Evolutionary conservation across 2,797 vertebrate species (phyloP).

Genomic region (Rhynchotus rufescens): DNA sequence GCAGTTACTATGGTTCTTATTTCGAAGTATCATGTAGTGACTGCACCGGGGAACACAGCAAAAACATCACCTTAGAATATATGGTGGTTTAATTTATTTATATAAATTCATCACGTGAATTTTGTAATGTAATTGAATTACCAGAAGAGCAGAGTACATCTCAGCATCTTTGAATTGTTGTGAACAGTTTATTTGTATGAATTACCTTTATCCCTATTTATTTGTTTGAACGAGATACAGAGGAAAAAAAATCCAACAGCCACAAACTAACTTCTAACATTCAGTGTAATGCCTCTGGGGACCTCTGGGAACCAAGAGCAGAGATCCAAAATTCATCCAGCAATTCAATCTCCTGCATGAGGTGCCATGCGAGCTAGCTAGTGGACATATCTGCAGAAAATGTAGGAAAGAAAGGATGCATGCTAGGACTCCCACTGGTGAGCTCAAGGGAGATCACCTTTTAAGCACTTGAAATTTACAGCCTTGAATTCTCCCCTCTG

Average conservation of each 20-base stretch:
- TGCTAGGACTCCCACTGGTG: neutral
- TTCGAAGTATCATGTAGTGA: neutral
- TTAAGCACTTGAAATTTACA: neutral
- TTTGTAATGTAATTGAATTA: neutral
- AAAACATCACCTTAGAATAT: neutral
- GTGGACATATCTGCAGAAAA: rapidly evolving
- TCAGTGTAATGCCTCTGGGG: neutral
- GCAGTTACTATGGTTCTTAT: neutral
- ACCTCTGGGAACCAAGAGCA: neutral
- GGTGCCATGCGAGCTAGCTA: neutral
- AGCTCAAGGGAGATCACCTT: neutral
- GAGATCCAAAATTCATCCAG: neutral
- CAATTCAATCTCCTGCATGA: neutral
- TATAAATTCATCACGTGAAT: neutral
- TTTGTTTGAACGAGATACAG: neutral
- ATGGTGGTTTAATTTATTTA: neutral
- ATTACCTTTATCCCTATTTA: neutral
- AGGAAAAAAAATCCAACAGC: neutral
- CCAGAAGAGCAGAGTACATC: neutral
- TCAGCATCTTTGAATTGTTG: neutral
- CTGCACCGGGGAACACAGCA: neutral
- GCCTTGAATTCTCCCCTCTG: neutral
- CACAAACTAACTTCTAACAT: neutral
- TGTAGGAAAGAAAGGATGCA: rapidly evolving
- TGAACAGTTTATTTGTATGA: neutral